A percentile compares a stretch with the other conserved stretches of the same genome.
Evolutionary conservation across 2,888 invertebrate species (phyloP).

Genomic region (Pseudococcus jackbeardsleyi): DNA sequence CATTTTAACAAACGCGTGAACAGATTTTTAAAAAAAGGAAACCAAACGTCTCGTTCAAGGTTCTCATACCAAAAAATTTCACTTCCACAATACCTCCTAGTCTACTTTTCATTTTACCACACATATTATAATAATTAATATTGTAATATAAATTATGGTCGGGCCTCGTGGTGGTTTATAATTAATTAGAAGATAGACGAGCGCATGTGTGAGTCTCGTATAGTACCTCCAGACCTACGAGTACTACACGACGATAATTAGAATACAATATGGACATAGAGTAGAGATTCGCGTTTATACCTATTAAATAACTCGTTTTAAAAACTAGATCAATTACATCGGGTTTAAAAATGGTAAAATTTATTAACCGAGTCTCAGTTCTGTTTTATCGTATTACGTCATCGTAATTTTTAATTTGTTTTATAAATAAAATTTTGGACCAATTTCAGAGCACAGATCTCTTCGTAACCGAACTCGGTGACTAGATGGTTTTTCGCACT

Average conservation of each 20-base stretch:
- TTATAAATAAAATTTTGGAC: slow-evolving; percentile 53
- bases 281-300: neutral
- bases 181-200: slow-evolving; percentile 5
- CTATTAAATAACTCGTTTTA: slow-evolving; percentile 39
- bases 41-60: slow-evolving; percentile 14
- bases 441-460: neutral
- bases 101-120: slow-evolving; percentile 4
- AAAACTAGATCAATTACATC: slow-evolving; percentile 43
- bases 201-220: neutral
- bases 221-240: neutral
- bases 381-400: slow-evolving; percentile 4
- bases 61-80: slow-evolving; percentile 35
- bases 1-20: slow-evolving; percentile 33
- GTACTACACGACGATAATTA: slow-evolving; percentile 7
- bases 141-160: too few relatives aligned
- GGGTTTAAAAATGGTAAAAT: slow-evolving; percentile 26
- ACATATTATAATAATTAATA: slow-evolving; percentile 31
- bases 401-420: slow-evolving; percentile 50
- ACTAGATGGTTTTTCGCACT: too few relatives aligned
- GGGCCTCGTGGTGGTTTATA: neutral
- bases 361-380: neutral
- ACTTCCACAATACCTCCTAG: slow-evolving; percentile 9
- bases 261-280: slow-evolving; percentile 24
- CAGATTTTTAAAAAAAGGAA: neutral
- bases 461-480: too few relatives aligned